Percentiles rank a stretch among this genome's conserved stretches.
Conservation (phyloP, 2,797 vertebrate genomes). For the Kryptolebias ocellatus region DNA sequence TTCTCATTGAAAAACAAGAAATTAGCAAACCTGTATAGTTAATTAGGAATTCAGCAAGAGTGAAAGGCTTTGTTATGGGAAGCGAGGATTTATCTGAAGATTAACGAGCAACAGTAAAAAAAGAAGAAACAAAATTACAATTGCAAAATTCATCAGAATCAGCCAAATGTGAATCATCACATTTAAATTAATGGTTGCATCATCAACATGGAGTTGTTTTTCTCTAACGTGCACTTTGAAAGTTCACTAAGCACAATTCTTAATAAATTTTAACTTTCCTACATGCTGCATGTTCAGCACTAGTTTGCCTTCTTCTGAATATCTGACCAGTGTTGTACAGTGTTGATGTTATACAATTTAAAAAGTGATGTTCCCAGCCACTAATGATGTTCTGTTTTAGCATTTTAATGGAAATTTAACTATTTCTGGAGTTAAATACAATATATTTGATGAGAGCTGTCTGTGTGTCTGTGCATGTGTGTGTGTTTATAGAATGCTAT, state of each 20-base stretch:
- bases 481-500: no score
- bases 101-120: neutral
- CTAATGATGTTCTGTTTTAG: no score
- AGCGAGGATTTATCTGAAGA: conserved; percentile 2
- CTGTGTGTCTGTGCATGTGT: no score
- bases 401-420: no score
- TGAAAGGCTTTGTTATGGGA: conserved; percentile 42
- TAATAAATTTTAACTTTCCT: no score
- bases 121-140: neutral
- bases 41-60: conserved; percentile 52
- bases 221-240: neutral
- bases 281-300: no score
- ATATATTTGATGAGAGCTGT: no score
- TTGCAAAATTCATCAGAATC: neutral
- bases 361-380: no score
- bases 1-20: conserved; percentile 63
- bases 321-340: neutral
- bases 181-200: conserved; percentile 12
- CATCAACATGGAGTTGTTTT: conserved; percentile 10
- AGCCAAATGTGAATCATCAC: conserved; percentile 18
- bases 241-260: no score
- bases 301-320: neutral
- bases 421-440: no score
- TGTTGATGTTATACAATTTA: no score
- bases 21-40: conserved; percentile 61